Evolutionary conservation across 2,888 invertebrate genomes (phyloP).

Genomic region (Sphaerophoria taeniata): DNA sequence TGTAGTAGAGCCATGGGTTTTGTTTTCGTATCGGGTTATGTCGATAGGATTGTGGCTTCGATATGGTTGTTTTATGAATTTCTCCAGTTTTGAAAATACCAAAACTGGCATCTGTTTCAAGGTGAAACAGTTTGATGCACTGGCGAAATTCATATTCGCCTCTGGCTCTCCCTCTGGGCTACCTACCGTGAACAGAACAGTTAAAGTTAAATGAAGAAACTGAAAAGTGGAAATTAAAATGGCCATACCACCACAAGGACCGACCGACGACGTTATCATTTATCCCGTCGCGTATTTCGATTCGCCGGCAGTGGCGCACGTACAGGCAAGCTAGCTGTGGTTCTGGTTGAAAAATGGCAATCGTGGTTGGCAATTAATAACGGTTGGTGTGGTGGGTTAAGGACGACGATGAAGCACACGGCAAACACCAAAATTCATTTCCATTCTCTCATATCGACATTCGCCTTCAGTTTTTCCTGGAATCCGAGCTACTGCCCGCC

Average conservation of each 20-base stretch:
- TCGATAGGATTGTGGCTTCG: neutral
- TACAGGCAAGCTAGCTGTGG: conserved; percentile 18
- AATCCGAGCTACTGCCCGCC: neutral
- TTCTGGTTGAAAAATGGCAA: conserved; percentile 58
- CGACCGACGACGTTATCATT: conserved; percentile 61
- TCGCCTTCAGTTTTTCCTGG: neutral
- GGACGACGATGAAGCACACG: conserved; percentile 14
- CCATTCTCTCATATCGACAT: neutral
- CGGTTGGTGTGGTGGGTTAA: conserved; percentile 31
- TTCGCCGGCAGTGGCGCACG: neutral
- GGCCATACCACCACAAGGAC: conserved; percentile 32
- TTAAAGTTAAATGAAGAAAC: conserved; percentile 60
- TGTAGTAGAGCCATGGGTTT: neutral
- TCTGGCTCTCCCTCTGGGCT: neutral
- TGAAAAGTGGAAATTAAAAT: conserved; percentile 65
- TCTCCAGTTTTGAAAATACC: conserved; percentile 15
- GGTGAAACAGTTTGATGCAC: neutral
- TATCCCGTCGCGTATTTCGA: conserved; percentile 41
- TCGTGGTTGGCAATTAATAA: conserved; percentile 65
- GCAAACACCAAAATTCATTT: neutral
- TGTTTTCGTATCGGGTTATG: neutral
- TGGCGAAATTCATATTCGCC: conserved; percentile 16
- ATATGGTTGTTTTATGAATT: conserved; percentile 21
- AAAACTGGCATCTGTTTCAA: neutral
- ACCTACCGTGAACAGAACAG: neutral